Evolutionary conservation across 92 coral and sea anemone genomes (phyloP).

Genomic region (Micromussa lordhowensis): DNA sequence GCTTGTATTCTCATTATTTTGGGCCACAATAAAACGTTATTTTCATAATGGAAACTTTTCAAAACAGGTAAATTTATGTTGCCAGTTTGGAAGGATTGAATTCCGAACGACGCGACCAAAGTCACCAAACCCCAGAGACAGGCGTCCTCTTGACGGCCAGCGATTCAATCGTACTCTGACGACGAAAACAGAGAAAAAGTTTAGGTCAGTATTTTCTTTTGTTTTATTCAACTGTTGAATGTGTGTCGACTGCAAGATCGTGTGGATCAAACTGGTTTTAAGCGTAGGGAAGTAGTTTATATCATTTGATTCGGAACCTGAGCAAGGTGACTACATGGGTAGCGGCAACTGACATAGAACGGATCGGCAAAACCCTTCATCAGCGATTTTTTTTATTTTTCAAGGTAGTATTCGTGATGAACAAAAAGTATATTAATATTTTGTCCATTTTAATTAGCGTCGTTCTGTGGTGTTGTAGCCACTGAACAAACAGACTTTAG

Average conservation of each 20-base stretch:
- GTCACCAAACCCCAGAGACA: not conserved
- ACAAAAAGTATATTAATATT: not conserved
- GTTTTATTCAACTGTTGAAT: not conserved
- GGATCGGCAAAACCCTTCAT: not conserved
- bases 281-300: not conserved
- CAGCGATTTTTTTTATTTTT: not conserved
- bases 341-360: not conserved
- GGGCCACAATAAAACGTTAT: not conserved
- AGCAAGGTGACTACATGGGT: not conserved
- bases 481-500: not conserved
- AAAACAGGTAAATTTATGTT: not conserved
- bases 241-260: not conserved
- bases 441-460: not conserved
- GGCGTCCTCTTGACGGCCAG: not conserved
- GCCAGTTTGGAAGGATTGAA: not conserved
- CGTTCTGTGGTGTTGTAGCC: not conserved
- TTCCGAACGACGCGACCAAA: not conserved
- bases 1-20: not conserved
- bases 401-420: not conserved
- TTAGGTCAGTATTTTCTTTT: not conserved
- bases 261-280: not conserved
- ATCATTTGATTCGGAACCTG: not conserved
- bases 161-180: not conserved
- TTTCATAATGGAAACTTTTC: not conserved
- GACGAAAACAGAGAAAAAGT: not conserved